Evolutionary conservation across 2,113 vertebrate genomes (phyloP), one percentile per base, ranked within the genome.

Genomic region (Cercocebus atys): DNA sequence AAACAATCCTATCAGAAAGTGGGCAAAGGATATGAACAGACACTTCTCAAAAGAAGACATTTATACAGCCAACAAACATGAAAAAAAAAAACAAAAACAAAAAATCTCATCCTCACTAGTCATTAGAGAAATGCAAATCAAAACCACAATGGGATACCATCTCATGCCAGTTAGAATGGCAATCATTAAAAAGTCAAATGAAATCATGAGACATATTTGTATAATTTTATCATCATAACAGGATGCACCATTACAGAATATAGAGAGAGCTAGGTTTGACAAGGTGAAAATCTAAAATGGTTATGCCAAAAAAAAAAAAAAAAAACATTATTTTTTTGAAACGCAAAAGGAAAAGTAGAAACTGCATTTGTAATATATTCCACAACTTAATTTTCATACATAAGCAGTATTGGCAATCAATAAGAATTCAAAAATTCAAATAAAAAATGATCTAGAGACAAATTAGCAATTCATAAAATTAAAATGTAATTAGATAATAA

Each of bases 1-100:
- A 59, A 59, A 59, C 11, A 64, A 64, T 27, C 25, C 27, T 27
- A 30, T 64, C 61, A 64, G 61, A 64, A 64, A 64, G 61, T 30
- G 5, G 27, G 27, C 5, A 6, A 27, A 64, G 25, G 11, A 13
- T 61, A 61, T 64, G 61, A 30, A 64, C 27, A 64, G 61, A 64
- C 27, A 64, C 61, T 64, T 64, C 27, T 64, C 25, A 64, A 30
- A 64, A 64, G 25, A 64, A 30, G 59, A 30, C 27, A 64, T 64
- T 64, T 64, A 64, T 64, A 27, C 30, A 27, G 27, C 12, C 61
- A 64, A 64, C 5, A 64, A 64, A 64, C 61, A 64, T 14, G 27
- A 30, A 6, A 55, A 18, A 0, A 30, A 6, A 55, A 18, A 0
- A n/a, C n/a, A n/a, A n/a, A n/a, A n/a, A n/a, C n/a, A n/a, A 30